Conservation (phyloP, 2,113 vertebrate genomes). For the Elachura formosa region DNA sequence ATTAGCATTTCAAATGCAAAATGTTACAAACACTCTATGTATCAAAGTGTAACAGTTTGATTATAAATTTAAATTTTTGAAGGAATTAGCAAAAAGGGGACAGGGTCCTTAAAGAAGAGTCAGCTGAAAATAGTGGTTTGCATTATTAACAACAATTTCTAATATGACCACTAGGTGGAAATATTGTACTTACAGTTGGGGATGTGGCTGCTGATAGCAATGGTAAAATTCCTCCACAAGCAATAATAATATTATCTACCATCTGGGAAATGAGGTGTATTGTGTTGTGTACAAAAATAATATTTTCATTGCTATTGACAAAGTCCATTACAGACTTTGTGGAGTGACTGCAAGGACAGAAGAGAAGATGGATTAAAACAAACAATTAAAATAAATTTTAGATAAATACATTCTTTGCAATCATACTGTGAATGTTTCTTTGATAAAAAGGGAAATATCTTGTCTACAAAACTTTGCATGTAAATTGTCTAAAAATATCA, state of each 20-base stretch:
- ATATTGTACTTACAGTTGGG: slow-evolving; percentile 86
- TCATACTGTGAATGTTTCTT: neutral
- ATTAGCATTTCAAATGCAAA: neutral
- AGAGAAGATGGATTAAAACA: neutral
- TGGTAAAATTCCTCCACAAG: slow-evolving; percentile 97
- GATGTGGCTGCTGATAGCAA: slow-evolving; percentile 96
- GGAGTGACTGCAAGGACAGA: slow-evolving; percentile 84
- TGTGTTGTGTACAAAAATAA: slow-evolving; percentile 99
- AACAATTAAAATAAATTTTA: neutral
- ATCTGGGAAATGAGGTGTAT: slow-evolving; percentile 99
- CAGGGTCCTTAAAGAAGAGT: neutral
- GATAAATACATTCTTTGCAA: neutral
- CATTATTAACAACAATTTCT: slow-evolving; percentile 8
- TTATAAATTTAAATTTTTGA: neutral
- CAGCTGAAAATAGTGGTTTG: neutral
- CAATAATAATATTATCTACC: slow-evolving; percentile 99
- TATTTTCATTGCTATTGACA: slow-evolving; percentile 99
- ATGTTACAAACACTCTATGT: neutral
- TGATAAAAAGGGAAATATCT: neutral
- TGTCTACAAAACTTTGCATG: neutral
- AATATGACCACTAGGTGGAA: slow-evolving; percentile 68
- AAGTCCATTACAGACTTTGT: slow-evolving; percentile 99
- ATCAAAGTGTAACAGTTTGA: neutral
- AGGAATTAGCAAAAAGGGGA: neutral
- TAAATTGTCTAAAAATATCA: neutral